Evolutionary conservation across 2,888 invertebrate species (phyloP).

Genomic region (Dolichomitus sp.): DNA sequence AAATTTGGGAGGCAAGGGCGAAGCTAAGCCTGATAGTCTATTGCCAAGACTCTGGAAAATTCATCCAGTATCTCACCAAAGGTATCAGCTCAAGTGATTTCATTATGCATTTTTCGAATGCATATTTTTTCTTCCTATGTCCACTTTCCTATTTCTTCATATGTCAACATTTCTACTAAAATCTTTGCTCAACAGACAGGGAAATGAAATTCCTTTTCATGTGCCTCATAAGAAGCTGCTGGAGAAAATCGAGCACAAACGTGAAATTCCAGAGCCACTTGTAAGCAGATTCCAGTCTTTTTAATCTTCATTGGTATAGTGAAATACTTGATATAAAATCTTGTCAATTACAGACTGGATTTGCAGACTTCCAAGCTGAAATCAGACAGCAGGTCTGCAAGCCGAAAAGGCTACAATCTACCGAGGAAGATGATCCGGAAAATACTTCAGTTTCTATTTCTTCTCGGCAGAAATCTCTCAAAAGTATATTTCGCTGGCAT

Average conservation of each 20-base stretch:
- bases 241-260: constrained; percentile 89
- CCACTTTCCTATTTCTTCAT: not conserved
- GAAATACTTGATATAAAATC: not conserved
- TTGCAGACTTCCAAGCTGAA: constrained; percentile 86
- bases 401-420: constrained; percentile 57
- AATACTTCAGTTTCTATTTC: not conserved
- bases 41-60: constrained; percentile 56
- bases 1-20: not conserved
- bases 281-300: constrained; percentile 83
- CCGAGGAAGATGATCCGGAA: constrained; percentile 29
- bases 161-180: not conserved
- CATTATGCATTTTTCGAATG: not conserved
- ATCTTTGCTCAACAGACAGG: constrained; percentile 66
- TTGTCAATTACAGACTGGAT: constrained; percentile 87
- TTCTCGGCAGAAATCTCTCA: constrained; percentile 55
- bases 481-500: constrained; percentile 53
- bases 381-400: constrained; percentile 83
- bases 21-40: constrained; percentile 3
- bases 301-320: not conserved
- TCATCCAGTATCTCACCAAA: constrained; percentile 38
- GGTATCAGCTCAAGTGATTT: constrained; percentile 15
- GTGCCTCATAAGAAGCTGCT: constrained; percentile 89
- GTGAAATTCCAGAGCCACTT: constrained; percentile 88
- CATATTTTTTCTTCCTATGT: not conserved
- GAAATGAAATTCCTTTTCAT: constrained; percentile 87